These are phyloP conservation scores for Tubiluchus corallicola DNA, from an alignment of 2,888 invertebrate species.

Conservation along the genomic window DNA sequence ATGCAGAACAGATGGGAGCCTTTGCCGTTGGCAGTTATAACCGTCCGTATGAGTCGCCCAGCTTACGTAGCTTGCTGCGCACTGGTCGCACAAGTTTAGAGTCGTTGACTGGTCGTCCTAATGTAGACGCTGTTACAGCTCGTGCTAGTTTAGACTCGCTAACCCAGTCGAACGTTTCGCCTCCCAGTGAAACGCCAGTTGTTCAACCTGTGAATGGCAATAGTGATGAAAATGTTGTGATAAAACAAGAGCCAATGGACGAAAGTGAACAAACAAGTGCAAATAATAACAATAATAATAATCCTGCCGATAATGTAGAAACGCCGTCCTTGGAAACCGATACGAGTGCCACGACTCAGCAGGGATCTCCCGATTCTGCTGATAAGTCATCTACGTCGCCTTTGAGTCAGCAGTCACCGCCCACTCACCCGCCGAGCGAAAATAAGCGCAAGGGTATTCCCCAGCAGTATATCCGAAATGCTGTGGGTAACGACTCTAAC, in stretches of 20 bases:
- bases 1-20: not conserved
- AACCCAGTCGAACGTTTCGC: too few species aligned
- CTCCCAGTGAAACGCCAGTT: too few species aligned
- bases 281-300: too few species aligned
- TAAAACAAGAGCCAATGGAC: constrained; percentile 1
- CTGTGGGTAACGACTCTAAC: not conserved
- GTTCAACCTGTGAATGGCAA: not conserved
- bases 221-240: not conserved
- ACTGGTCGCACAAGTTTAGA: not conserved
- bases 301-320: too few species aligned
- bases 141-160: too few species aligned
- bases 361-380: not conserved
- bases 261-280: not conserved
- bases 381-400: not conserved
- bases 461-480: not conserved
- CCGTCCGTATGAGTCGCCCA: not conserved
- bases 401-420: not conserved
- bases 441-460: constrained; percentile 3
- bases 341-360: not conserved
- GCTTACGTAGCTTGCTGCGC: not conserved
- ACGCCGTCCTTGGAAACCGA: not conserved
- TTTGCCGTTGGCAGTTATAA: constrained; percentile 1
- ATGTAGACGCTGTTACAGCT: too few species aligned
- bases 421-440: not conserved
- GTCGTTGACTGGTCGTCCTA: too few species aligned